Evolutionary conservation across 1,140 invertebrate genomes (phyloP).

Genomic region (Apis florea): DNA sequence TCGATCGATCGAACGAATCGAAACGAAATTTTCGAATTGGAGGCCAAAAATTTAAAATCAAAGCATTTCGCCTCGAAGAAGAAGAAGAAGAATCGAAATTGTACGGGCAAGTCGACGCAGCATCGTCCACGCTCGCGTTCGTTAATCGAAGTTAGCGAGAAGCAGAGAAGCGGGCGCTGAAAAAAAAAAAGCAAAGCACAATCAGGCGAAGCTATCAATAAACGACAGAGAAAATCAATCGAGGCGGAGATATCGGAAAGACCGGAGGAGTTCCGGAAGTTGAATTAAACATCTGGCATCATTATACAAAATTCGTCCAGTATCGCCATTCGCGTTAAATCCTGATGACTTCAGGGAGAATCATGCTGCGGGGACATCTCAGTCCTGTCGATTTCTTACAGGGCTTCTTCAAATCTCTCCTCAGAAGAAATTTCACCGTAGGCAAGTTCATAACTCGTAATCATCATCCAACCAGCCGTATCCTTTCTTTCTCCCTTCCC

Average conservation of each 20-base stretch:
- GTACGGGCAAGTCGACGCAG: not conserved
- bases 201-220: slow-evolving; percentile 41
- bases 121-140: slow-evolving; percentile 7
- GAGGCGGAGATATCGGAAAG: slow-evolving; percentile 4
- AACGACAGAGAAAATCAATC: slow-evolving; percentile 13
- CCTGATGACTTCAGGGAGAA: not conserved
- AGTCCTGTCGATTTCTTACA: slow-evolving; percentile 1
- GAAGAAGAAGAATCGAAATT: too few species aligned
- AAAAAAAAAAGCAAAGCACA: slow-evolving; percentile 56
- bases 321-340: slow-evolving; percentile 3
- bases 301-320: slow-evolving; percentile 50
- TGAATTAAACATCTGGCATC: slow-evolving; percentile 2
- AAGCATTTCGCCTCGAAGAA: too few species aligned
- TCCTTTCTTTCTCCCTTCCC: too few species aligned
- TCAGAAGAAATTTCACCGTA: slow-evolving; percentile 47
- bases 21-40: too few species aligned
- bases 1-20: too few species aligned
- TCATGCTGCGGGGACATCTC: slow-evolving; percentile 46
- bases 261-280: not conserved
- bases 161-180: slow-evolving; percentile 14
- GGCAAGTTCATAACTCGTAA: slow-evolving; percentile 27
- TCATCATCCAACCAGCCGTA: too few species aligned
- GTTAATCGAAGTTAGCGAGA: slow-evolving; percentile 24
- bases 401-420: slow-evolving; percentile 6
- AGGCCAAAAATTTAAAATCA: too few species aligned